Evolutionary conservation across 2,113 vertebrate species (phyloP), one percentile per base, ranked within the genome.

Genomic region (Rhizomys pruinosus): DNA sequence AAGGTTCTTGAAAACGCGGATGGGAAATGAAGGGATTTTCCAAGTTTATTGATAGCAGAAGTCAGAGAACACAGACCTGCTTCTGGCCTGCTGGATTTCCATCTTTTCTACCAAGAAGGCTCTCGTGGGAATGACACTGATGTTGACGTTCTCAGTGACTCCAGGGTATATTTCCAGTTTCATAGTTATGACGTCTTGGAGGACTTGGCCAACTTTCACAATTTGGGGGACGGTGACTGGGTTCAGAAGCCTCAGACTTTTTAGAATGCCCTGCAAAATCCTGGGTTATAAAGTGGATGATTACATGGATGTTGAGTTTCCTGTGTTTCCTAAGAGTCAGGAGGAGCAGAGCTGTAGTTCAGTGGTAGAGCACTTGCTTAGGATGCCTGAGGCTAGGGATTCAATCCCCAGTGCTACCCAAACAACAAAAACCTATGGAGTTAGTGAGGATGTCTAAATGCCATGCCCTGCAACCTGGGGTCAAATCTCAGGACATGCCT

Each of bases 1-100:
- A 63, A 87, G 64, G 25, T 78, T 87, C 91, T 74, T 79, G 84
- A 76, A 92, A 74, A 84, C 15, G 29, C 55, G 57, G 57, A 73
- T n/a, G n/a, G n/a, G 27, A 32, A 63, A 61, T 64, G 69, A 84
- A 39, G 25, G 23, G 39, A 4, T 66, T 72, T 88, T 88, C 72
- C 57, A 61, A 59, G 80, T 90, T 64, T 34, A 82, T n/a, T n/a
- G n/a, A n/a, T 29, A 84, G 73, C 23, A 77, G 71, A 69, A 88
- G 32, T 42, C 6, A 79, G 78, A 81, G 63, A 80, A 89, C 85
- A 61, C 13, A 44, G 42, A 64, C 12, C 5, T 27, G 1, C 25
- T n/a, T 3, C 20, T 29, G 37, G 64, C 59, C 81, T 23, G 16
- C 23, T 29, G 59, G 71, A 73, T 76, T 47, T 69, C 29, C 39